These are phyloP conservation scores for Sipha flava DNA, from an alignment of 1,140 invertebrate genomes.

Conservation along the genomic window DNA sequence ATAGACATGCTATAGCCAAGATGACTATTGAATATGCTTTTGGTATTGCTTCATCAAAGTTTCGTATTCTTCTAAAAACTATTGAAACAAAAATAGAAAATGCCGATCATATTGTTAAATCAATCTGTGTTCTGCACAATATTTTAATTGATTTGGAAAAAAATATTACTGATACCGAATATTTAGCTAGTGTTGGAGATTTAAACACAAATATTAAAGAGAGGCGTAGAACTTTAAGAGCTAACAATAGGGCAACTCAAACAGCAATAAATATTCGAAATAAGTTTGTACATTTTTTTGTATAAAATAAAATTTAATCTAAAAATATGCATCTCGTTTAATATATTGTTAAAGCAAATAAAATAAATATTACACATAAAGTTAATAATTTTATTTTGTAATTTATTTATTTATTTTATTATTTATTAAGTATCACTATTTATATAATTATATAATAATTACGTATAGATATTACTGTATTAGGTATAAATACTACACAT, in stretches of 20 bases:
- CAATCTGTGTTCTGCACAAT: no score
- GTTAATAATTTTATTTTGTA: no score
- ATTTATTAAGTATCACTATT: no score
- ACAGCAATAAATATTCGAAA: neutral
- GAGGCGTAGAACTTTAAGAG: neutral
- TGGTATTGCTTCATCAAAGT: conserved; percentile 44
- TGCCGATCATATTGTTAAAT: neutral
- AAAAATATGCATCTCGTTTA: neutral
- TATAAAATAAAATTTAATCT: neutral
- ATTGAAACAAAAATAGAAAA: neutral
- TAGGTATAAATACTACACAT: no score
- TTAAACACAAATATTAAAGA: neutral
- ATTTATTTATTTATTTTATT: no score
- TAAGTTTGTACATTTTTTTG: neutral
- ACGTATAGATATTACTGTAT: no score
- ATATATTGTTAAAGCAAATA: neutral
- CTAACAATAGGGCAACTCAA: neutral
- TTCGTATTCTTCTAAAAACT: conserved; percentile 42
- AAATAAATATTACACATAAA: no score
- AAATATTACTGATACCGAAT: neutral
- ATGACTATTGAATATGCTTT: conserved; percentile 45
- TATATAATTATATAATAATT: no score
- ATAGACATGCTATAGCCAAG: conserved; percentile 38
- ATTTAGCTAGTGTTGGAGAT: no score
- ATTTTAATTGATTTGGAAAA: neutral